phyloP scores from a whole-genome alignment of 2,797 vertebrate species.

The Karalla daura region DNA sequence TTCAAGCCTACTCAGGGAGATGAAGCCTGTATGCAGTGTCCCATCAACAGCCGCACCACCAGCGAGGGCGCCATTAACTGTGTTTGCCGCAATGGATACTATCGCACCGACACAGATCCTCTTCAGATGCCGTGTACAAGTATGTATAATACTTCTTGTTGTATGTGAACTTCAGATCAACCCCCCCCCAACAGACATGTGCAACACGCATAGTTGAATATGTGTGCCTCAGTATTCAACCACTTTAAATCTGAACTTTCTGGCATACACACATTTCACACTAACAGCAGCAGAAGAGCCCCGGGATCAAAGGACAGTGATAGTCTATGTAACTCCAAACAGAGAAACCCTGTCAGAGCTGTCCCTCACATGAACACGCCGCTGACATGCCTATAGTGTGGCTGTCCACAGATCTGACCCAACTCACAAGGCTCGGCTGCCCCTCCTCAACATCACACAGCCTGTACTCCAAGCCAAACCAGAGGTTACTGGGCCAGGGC shows the following conservation, averaged over 20 bases:
- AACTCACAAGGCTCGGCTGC: slow-evolving; percentile 50
- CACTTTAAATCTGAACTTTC: slow-evolving; percentile 49
- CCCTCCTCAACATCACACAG: slow-evolving; percentile 70
- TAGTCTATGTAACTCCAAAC: slow-evolving; percentile 58
- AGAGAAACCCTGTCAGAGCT: slow-evolving; percentile 71
- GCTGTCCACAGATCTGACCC: slow-evolving; percentile 68
- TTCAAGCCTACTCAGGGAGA: slow-evolving; percentile 97
- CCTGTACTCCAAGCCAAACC: slow-evolving; percentile 53
- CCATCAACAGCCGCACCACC: slow-evolving; percentile 97
- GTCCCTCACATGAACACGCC: slow-evolving; percentile 54
- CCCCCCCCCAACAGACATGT: slow-evolving; percentile 4
- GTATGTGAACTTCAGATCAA: slow-evolving; percentile 10
- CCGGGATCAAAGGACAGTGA: slow-evolving; percentile 65
- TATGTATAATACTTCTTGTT: slow-evolving; percentile 75
- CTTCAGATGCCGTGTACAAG: slow-evolving; percentile 97
- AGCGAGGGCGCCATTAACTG: slow-evolving; percentile 96
- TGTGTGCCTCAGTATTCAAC: too few relatives aligned
- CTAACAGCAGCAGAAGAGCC: slow-evolving; percentile 51
- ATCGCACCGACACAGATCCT: slow-evolving; percentile 93
- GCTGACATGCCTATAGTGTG: slow-evolving; percentile 68
- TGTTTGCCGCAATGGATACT: slow-evolving; percentile 93
- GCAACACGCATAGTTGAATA: slow-evolving; percentile 9
- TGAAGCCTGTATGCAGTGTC: slow-evolving; percentile 92
- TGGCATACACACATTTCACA: slow-evolving; percentile 50
- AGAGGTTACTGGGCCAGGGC: slow-evolving; percentile 78